Conservation (phyloP, 2,113 vertebrate genomes). For the Macaca nemestrina region DNA sequence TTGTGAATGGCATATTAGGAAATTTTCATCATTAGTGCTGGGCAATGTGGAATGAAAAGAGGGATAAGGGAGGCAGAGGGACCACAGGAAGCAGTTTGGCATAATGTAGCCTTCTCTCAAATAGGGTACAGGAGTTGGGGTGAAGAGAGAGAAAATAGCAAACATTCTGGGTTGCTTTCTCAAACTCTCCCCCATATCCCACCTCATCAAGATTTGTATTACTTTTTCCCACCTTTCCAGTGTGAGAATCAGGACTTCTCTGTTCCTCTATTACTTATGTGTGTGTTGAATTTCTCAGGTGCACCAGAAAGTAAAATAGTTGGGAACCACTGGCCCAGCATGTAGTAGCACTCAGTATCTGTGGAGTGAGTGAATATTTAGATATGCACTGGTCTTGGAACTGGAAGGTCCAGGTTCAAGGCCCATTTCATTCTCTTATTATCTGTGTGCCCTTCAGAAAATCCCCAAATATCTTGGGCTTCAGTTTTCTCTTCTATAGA, state of each 20-base stretch:
- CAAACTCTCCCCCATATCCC: neutral
- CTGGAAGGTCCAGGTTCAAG: neutral
- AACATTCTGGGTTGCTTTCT: neutral
- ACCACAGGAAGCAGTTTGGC: neutral
- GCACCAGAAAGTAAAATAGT: neutral
- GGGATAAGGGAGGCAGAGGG: neutral
- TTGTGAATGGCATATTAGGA: neutral
- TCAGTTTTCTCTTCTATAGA: constrained; percentile 20
- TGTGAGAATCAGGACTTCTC: neutral
- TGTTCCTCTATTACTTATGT: neutral
- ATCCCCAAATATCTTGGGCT: neutral
- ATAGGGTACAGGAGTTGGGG: neutral
- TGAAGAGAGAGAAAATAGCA: neutral
- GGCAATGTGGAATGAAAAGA: neutral
- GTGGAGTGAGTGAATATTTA: neutral
- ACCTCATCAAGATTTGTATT: neutral
- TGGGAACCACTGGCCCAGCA: neutral
- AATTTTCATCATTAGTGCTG: neutral
- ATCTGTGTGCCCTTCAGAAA: neutral
- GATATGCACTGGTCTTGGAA: neutral
- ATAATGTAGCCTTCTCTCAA: neutral
- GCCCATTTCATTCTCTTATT: neutral
- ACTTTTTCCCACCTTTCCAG: neutral
- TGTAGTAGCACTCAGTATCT: neutral
- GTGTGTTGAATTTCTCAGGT: neutral